phyloP scores from a whole-genome alignment of 1,140 invertebrate genomes.

The Cardiocondyla obscurior region DNA sequence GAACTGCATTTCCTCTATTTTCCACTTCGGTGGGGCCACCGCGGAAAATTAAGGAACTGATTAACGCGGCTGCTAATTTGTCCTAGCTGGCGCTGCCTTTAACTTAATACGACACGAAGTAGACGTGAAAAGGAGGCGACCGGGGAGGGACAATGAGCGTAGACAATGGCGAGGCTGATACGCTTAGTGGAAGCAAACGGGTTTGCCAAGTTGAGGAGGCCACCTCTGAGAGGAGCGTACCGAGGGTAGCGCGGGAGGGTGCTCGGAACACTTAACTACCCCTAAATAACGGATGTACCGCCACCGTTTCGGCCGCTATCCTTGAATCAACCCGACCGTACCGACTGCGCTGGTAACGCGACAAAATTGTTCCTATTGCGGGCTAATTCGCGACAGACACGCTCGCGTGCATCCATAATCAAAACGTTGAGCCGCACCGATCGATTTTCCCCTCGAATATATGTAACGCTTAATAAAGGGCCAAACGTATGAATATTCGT shows the following conservation, averaged over 20 bases:
- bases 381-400: slow-evolving; percentile 65
- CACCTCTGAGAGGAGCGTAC: slow-evolving; percentile 23
- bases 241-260: slow-evolving; percentile 20
- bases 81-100: slow-evolving; percentile 19
- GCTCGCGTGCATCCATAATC: background rate
- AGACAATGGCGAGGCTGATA: slow-evolving; percentile 66
- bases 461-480: no score
- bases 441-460: background rate
- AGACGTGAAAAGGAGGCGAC: slow-evolving; percentile 14
- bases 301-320: slow-evolving; percentile 4
- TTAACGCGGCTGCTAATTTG: slow-evolving; percentile 64
- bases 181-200: slow-evolving; percentile 66
- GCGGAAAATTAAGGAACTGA: slow-evolving; percentile 56
- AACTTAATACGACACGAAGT: slow-evolving; percentile 55
- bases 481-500: background rate
- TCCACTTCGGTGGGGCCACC: slow-evolving; percentile 7
- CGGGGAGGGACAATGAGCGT: slow-evolving; percentile 54
- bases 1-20: slow-evolving; percentile 62
- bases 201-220: slow-evolving; percentile 59
- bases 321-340: slow-evolving; percentile 50
- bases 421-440: background rate
- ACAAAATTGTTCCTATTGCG: slow-evolving; percentile 57
- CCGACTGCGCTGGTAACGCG: slow-evolving; percentile 55
- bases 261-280: slow-evolving; percentile 56
- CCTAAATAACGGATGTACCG: slow-evolving; percentile 64